A percentile compares a stretch with the other conserved stretches of the same genome.
Conservation (phyloP, 2,113 vertebrate species). For the Desmodus rotundus region DNA sequence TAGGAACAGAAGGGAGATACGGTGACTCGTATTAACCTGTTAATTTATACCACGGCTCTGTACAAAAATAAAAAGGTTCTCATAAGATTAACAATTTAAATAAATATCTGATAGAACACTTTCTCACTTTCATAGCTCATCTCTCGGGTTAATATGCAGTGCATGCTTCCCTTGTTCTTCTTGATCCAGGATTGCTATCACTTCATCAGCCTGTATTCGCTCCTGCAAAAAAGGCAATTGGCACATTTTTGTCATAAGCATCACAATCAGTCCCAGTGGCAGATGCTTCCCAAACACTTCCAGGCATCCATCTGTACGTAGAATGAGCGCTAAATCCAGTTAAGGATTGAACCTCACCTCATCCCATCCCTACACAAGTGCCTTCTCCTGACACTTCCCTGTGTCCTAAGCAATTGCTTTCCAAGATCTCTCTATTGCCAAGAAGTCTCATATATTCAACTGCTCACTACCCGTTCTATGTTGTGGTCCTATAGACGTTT, state of each 20-base stretch:
- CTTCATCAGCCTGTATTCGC: constrained; percentile 94
- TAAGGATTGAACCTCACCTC: neutral
- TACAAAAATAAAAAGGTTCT: constrained; percentile 97
- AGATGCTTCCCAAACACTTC: constrained; percentile 13
- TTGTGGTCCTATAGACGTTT: neutral
- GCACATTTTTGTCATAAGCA: neutral
- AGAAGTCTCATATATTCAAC: neutral
- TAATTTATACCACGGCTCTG: constrained; percentile 85
- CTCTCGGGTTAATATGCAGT: constrained; percentile 91
- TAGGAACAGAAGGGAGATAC: constrained; percentile 22
- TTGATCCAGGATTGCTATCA: constrained; percentile 87
- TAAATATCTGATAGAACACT: constrained; percentile 88
- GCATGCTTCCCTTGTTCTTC: constrained; percentile 78
- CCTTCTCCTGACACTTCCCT: neutral
- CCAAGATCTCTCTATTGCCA: neutral
- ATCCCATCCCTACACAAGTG: neutral
- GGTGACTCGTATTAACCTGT: constrained; percentile 66
- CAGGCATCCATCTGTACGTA: neutral
- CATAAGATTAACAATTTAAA: constrained; percentile 90
- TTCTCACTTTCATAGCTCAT: constrained; percentile 88
- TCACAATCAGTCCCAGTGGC: neutral
- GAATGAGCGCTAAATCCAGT: neutral
- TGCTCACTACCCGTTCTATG: neutral
- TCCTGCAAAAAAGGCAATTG: constrained; percentile 82
- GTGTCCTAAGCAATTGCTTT: neutral